Percentiles rank a stretch among this genome's conserved stretches.
Evolutionary conservation across 2,113 vertebrate species (phyloP).

Genomic region (Lipotes vexillifer): DNA sequence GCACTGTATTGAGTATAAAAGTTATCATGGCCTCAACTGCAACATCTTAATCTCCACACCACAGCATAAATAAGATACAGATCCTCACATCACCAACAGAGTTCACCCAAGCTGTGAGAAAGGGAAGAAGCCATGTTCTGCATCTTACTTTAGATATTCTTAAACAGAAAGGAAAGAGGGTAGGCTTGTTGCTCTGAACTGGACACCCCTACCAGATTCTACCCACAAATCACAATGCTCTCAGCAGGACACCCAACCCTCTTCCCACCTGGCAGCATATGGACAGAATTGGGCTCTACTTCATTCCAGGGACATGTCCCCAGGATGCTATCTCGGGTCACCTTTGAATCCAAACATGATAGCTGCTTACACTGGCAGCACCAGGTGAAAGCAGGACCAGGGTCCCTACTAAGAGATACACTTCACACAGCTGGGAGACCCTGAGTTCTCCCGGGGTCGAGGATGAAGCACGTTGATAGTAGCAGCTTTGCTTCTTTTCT

Average conservation of each 20-base stretch:
- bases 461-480: background rate
- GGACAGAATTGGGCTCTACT: background rate
- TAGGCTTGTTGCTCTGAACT: background rate
- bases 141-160: background rate
- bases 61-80: background rate
- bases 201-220: too few species aligned
- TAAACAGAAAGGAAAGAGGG: background rate
- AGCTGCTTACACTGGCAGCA: background rate
- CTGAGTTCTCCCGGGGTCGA: background rate
- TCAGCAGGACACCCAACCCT: background rate
- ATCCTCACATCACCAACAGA: background rate
- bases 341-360: background rate
- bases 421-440: background rate
- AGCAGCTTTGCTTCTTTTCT: background rate
- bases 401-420: background rate
- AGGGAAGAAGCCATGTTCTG: background rate
- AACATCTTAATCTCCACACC: background rate
- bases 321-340: background rate
- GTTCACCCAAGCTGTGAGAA: background rate
- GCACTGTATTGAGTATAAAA: background rate
- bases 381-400: background rate
- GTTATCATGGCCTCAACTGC: background rate
- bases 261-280: background rate
- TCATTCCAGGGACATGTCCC: background rate
- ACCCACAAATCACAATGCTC: background rate